Percentiles rank a stretch among this genome's conserved stretches.
These are phyloP conservation scores for Zaprionus ornatus DNA, from an alignment of 1,140 invertebrate species.

Conservation along the genomic window DNA sequence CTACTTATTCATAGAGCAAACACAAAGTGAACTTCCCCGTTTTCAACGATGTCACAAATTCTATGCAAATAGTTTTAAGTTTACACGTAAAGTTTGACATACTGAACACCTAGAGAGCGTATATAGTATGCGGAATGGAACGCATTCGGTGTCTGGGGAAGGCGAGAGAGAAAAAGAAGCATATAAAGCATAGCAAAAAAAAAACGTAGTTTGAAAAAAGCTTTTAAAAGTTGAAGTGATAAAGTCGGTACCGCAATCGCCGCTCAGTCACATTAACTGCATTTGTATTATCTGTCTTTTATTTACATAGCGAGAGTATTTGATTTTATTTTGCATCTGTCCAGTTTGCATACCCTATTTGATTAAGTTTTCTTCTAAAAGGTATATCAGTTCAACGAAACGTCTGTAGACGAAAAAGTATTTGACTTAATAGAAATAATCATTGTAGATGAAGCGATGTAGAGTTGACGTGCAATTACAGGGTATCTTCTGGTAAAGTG, in stretches of 20 bases:
- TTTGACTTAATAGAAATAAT: not conserved
- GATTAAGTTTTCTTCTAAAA: not conserved
- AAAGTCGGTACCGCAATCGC: constrained; percentile 26
- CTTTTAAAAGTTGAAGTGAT: constrained; percentile 26
- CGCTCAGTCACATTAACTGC: constrained; percentile 53
- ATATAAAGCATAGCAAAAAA: constrained; percentile 2
- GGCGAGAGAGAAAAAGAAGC: not conserved
- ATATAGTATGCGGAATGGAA: not conserved
- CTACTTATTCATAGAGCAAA: constrained; percentile 33
- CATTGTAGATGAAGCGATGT: not conserved
- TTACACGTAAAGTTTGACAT: constrained; percentile 53
- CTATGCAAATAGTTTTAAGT: constrained; percentile 55
- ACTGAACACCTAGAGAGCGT: constrained; percentile 19
- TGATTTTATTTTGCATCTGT: constrained; percentile 10
- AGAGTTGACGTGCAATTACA: not conserved
- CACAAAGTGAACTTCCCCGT: constrained; percentile 34
- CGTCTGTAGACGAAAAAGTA: not conserved
- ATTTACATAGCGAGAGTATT: constrained; percentile 33
- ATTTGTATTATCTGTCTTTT: constrained; percentile 45
- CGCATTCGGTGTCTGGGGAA: not conserved
- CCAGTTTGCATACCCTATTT: not conserved
- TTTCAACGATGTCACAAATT: constrained; percentile 35
- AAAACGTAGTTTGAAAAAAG: constrained; percentile 8
- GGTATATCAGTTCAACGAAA: not conserved
- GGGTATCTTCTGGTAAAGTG: not conserved